Evolutionary conservation across 2,113 vertebrate species (phyloP).

Genomic region (Canis aureus): DNA sequence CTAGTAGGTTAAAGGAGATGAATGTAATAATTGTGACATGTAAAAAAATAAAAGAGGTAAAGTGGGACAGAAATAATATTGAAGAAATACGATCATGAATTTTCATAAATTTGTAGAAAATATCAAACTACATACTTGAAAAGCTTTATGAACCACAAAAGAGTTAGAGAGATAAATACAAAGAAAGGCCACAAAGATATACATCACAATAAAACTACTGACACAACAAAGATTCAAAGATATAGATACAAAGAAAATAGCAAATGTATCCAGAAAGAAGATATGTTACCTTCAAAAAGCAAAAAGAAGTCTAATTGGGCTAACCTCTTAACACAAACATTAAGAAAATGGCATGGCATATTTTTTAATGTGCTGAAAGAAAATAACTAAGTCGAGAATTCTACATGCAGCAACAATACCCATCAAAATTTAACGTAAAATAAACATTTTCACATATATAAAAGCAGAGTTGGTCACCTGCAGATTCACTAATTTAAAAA

Average conservation of each 20-base stretch:
- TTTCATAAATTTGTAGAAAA: conserved; percentile 5
- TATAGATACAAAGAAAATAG: background rate
- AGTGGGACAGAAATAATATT: background rate
- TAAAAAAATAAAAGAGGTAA: conserved; percentile 3
- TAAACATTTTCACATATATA: background rate
- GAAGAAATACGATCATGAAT: background rate
- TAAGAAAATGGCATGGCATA: background rate
- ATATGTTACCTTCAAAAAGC: background rate
- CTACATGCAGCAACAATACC: background rate
- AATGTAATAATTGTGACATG: background rate
- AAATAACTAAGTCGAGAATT: background rate
- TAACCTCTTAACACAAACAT: background rate
- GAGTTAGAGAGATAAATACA: background rate
- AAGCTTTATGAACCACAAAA: conserved; percentile 13
- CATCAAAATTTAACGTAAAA: background rate
- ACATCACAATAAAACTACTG: background rate
- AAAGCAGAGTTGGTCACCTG: background rate
- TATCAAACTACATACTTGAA: background rate
- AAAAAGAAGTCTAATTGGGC: background rate
- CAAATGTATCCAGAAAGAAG: background rate
- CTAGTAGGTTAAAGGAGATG: background rate
- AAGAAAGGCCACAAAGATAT: background rate
- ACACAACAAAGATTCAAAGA: background rate
- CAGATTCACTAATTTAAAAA: background rate
- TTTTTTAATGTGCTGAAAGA: background rate